phyloP scores from a whole-genome alignment of 2,797 vertebrate species.

The Eremophila alpestris region DNA sequence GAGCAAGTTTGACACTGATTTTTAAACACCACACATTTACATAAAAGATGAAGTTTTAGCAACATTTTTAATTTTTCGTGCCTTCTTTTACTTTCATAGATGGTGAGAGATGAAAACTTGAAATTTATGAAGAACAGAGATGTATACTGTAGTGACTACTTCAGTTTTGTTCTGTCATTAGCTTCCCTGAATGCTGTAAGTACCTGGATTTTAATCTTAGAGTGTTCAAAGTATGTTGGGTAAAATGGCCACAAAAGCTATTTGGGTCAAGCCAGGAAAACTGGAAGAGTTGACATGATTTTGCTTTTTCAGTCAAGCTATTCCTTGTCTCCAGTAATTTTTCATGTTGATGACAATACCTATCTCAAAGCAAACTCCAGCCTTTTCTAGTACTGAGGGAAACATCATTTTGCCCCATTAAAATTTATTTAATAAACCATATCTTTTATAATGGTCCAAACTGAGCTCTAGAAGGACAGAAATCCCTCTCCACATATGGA shows the following conservation, averaged over 20 bases:
- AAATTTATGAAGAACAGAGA: slow-evolving; percentile 99
- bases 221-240: background rate
- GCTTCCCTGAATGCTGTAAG: slow-evolving; percentile 95
- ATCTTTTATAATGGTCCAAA: background rate
- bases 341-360: background rate
- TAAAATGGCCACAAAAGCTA: background rate
- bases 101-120: slow-evolving; percentile 97
- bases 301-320: background rate
- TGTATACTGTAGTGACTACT: slow-evolving; percentile 97
- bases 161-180: slow-evolving; percentile 95
- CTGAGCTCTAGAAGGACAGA: background rate
- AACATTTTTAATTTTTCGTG: background rate
- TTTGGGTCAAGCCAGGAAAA: background rate
- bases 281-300: background rate
- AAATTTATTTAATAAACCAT: background rate
- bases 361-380: background rate
- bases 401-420: background rate
- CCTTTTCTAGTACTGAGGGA: background rate
- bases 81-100: slow-evolving; percentile 74
- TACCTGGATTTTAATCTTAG: background rate
- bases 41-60: background rate
- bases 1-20: background rate
- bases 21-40: background rate
- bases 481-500: background rate
- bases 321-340: background rate